phyloP scores from a whole-genome alignment of 2,888 invertebrate species.

The Nomada fabriciana region DNA sequence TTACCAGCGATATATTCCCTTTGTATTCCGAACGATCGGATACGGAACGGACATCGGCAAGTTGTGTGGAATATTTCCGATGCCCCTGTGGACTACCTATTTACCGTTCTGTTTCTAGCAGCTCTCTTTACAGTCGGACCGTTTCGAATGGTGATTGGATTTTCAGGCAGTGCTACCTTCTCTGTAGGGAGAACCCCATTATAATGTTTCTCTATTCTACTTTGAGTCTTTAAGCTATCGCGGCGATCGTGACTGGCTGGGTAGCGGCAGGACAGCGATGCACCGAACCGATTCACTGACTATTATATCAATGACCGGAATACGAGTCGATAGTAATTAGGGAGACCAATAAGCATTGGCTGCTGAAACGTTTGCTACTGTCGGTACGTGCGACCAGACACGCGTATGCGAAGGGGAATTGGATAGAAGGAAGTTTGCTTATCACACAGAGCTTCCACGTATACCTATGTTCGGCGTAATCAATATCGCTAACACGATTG shows the following conservation, averaged over 20 bases:
- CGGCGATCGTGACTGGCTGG: slow-evolving; percentile 2
- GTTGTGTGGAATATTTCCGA: neutral
- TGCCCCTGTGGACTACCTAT: neutral
- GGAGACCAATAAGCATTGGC: slow-evolving; percentile 44
- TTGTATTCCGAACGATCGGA: slow-evolving; percentile 13
- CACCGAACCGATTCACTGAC: slow-evolving; percentile 11
- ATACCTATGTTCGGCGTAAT: neutral
- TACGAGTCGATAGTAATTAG: slow-evolving; percentile 45
- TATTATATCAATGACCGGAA: slow-evolving; percentile 24
- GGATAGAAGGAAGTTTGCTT: slow-evolving; percentile 16
- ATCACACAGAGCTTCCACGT: slow-evolving; percentile 1
- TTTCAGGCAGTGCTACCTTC: slow-evolving; percentile 7
- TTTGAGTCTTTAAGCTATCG: neutral
- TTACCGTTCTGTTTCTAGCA: slow-evolving; percentile 6
- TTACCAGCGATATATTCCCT: slow-evolving; percentile 9
- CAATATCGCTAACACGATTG: neutral
- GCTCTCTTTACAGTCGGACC: neutral
- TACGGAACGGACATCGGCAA: slow-evolving; percentile 8
- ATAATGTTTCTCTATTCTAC: neutral
- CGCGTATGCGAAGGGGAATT: slow-evolving; percentile 35
- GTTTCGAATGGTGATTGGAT: slow-evolving; percentile 39
- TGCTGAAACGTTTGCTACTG: slow-evolving; percentile 25
- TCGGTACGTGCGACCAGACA: slow-evolving; percentile 25
- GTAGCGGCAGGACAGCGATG: neutral
- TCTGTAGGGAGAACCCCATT: neutral